Evolutionary conservation across 2,113 vertebrate genomes (phyloP).

Genomic region (Atherinomorus stipes): DNA sequence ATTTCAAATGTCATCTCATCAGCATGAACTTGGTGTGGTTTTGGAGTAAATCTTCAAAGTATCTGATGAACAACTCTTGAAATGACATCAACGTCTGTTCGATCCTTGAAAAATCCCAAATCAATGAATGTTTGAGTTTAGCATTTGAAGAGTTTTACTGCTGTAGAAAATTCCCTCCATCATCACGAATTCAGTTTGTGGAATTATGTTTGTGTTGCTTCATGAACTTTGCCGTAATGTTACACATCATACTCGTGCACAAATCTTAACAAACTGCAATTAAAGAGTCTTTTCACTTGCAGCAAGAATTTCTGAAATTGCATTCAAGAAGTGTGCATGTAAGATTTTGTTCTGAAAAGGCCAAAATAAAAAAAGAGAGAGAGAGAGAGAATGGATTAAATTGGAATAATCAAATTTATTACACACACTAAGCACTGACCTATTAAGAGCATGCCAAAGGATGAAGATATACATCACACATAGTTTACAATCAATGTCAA

Average conservation of each 20-base stretch:
- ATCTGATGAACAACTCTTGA: neutral
- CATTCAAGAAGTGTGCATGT: neutral
- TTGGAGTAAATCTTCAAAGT: neutral
- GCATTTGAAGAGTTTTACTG: neutral
- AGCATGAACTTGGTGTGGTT: conserved; percentile 6
- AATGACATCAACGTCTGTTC: neutral
- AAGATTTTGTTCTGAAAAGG: neutral
- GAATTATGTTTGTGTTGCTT: neutral
- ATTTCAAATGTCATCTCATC: conserved; percentile 45
- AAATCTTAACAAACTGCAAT: too few species aligned
- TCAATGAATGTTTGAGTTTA: neutral
- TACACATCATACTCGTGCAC: too few species aligned
- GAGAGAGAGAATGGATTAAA: neutral
- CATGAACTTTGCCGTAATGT: too few species aligned
- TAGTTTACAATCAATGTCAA: conserved; percentile 43
- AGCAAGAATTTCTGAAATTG: too few species aligned
- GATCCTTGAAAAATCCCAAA: neutral
- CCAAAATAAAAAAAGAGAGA: too few species aligned
- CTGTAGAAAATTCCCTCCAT: too few species aligned
- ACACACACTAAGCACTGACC: neutral
- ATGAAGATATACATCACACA: conserved; percentile 8
- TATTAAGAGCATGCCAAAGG: neutral
- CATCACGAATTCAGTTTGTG: neutral
- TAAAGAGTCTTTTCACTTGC: too few species aligned
- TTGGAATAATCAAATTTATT: neutral